A percentile compares a stretch with the other conserved stretches of the same genome.
These are phyloP conservation scores for Amphilophus citrinellus DNA, from an alignment of 2,113 vertebrate species.

Conservation along the genomic window DNA sequence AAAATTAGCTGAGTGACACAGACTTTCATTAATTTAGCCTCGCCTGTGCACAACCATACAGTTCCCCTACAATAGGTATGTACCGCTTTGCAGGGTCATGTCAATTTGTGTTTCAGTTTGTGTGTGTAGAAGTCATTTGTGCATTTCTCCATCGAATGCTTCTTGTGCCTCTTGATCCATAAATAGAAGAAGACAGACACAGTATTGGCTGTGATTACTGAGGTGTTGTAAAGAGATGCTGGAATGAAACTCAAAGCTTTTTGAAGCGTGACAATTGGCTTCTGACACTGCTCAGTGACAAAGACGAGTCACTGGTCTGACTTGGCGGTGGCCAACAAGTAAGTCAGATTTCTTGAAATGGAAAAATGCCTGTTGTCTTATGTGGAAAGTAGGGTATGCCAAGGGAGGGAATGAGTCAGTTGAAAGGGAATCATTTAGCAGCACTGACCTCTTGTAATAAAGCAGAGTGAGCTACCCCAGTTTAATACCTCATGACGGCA, in stretches of 20 bases:
- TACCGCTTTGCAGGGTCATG: background rate
- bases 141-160: background rate
- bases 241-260: slow-evolving; percentile 38
- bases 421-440: slow-evolving; percentile 46
- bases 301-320: slow-evolving; percentile 23
- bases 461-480: slow-evolving; percentile 12
- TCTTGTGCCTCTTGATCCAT: slow-evolving; percentile 18
- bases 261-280: slow-evolving; percentile 48
- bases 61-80: background rate
- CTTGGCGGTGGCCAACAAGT: background rate
- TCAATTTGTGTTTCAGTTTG: background rate
- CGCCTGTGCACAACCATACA: background rate
- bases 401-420: slow-evolving; percentile 22
- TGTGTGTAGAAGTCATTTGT: background rate
- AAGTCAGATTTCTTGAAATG: slow-evolving; percentile 37
- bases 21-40: background rate
- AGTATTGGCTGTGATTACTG: slow-evolving; percentile 18
- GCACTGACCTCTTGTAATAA: slow-evolving; percentile 46
- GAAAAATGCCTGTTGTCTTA: slow-evolving; percentile 18
- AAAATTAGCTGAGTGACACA: background rate
- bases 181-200: slow-evolving; percentile 6
- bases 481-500: slow-evolving; percentile 38
- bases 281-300: slow-evolving; percentile 40
- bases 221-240: slow-evolving; percentile 29
- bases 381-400: background rate